These are phyloP conservation scores for Aelia acuminata DNA, from an alignment of 2,888 invertebrate genomes.

Conservation along the genomic window DNA sequence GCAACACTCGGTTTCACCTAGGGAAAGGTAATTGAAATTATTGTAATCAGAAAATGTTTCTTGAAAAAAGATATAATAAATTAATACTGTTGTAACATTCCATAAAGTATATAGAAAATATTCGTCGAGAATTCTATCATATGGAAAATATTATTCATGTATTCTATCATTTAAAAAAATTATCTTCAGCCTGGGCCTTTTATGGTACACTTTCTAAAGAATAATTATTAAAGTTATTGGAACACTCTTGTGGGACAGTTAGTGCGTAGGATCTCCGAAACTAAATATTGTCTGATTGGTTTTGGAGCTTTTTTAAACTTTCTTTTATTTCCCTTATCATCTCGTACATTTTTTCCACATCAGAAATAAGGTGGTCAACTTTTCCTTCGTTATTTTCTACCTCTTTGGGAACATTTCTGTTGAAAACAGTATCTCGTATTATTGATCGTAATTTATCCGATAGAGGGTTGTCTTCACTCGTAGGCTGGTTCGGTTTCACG, in stretches of 20 bases:
- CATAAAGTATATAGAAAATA: too few relatives aligned
- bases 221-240: neutral
- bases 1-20: too few relatives aligned
- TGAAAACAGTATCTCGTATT: slow-evolving; percentile 35
- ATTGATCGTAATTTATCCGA: neutral
- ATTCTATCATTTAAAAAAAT: neutral
- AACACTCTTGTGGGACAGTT: neutral
- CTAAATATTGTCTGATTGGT: neutral
- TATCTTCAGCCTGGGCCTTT: neutral
- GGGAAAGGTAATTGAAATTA: too few relatives aligned
- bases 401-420: neutral
- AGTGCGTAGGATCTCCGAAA: neutral
- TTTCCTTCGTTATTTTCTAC: neutral
- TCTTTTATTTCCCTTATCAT: slow-evolving; percentile 37
- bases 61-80: too few relatives aligned
- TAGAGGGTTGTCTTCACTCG: neutral
- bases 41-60: too few relatives aligned
- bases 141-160: too few relatives aligned
- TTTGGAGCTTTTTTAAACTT: neutral
- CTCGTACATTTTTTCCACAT: slow-evolving; percentile 42
- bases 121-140: too few relatives aligned
- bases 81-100: too few relatives aligned
- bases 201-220: too few relatives aligned
- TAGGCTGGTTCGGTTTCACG: slow-evolving; percentile 46
- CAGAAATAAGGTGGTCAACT: slow-evolving; percentile 28